Base-by-base conservation (phyloP, 1,140 invertebrate genomes). In the Thaumetopoea pityocampa region DNA sequence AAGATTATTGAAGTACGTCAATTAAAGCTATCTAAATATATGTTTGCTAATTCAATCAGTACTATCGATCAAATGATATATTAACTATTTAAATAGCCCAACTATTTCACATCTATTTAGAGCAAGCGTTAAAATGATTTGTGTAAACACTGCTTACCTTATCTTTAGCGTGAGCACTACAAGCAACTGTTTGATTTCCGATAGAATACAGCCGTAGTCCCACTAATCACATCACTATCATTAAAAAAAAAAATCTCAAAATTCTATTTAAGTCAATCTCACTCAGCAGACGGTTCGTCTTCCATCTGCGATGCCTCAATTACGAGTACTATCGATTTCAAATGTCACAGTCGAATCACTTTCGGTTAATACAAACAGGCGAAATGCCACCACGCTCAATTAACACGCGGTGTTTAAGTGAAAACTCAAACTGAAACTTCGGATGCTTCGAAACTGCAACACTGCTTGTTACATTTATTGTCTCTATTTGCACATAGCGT, bases 331-430 rank as follows among this genome's bases (percentile, higher is more conserved):
- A 52, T 63, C 54, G 59, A 46, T 67, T 73, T 70, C 68, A 71
- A 72, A 68, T 60, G 70, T 79, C 67, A 80, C 65, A 70, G 49
- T 55, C 43, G 57, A 63, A 66, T 69, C 72, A 72, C 69, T 77
- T 73, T 77, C 69, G 50, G 45, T 62, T 42, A 29, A 47, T 55
- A 67, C 55, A 58, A 62, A 67, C 50, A 62, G 45, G 47, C 22
- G 10, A 26, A 28, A 30, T 49, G 37, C 51, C 27, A 40, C 28
- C 45, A 44, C 36, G 46, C 32, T 27, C 56, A 62, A 67, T 69
- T 67, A 54, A 51, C 63, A 49, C 45, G 27, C 24, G 14, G n/a
- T 7, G 17, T 36, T 53, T 74, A 78, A 77, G 63, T 73, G 65
- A 68, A 72, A 71, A 62, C 35, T 50, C 49, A 67, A 69, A 70